A percentile compares a stretch with the other conserved stretches of the same genome.
These are phyloP conservation scores for Ariopsis seemanni DNA, from an alignment of 2,113 vertebrate species.

Conservation along the genomic window DNA sequence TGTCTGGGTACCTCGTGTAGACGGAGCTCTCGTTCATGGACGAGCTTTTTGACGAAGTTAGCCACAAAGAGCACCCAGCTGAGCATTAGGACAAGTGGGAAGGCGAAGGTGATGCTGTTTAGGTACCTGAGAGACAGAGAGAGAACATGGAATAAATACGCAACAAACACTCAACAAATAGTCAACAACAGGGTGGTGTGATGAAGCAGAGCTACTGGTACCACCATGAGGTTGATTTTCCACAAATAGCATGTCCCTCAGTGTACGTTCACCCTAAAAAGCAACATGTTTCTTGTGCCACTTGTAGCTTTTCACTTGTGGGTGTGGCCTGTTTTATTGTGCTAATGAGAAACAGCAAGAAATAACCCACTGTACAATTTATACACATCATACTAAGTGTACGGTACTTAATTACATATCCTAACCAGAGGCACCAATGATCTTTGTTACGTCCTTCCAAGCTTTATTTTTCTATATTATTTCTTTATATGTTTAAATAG, in stretches of 20 bases:
- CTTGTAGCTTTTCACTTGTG: background rate
- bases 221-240: background rate
- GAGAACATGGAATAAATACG: background rate
- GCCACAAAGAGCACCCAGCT: constrained; percentile 95
- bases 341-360: background rate
- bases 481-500: background rate
- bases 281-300: too few relatives aligned
- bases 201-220: background rate
- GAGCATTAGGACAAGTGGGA: constrained; percentile 91
- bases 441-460: background rate
- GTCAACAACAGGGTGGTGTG: background rate
- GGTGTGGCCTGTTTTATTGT: background rate
- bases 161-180: constrained; percentile 24
- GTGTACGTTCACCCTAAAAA: background rate
- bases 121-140: constrained; percentile 81
- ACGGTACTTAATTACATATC: too few relatives aligned
- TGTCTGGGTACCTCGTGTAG: constrained; percentile 85
- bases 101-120: constrained; percentile 87
- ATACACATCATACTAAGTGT: background rate
- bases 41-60: constrained; percentile 93
- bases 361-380: too few relatives aligned
- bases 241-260: background rate
- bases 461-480: background rate
- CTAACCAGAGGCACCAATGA: background rate
- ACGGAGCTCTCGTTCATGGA: constrained; percentile 92